Percentiles rank a stretch among this genome's conserved stretches.
phyloP scores from a whole-genome alignment of 2,797 vertebrate species.

The Pelodytes ibericus region DNA sequence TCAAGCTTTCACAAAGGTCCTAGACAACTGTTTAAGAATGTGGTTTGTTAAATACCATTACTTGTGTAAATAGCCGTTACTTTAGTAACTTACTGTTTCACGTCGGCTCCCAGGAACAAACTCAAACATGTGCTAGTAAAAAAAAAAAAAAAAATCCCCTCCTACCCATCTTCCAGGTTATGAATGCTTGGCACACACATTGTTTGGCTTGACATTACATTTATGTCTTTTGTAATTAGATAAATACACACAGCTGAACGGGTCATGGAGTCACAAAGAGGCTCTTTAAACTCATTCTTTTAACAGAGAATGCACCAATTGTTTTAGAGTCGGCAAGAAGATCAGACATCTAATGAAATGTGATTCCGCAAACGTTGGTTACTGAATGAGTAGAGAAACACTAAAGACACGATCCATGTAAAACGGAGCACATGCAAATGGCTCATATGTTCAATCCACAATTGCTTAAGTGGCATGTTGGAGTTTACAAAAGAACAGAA shows the following conservation, averaged over 20 bases:
- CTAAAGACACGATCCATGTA: slow-evolving; percentile 17
- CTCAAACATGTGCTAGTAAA: slow-evolving; percentile 6
- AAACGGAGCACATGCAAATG: slow-evolving; percentile 23
- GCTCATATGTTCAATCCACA: slow-evolving; percentile 19
- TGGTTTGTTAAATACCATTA: too few species aligned
- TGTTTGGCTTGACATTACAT: slow-evolving; percentile 52
- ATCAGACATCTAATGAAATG: slow-evolving; percentile 42
- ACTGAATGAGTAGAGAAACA: slow-evolving; percentile 4
- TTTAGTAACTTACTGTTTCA: too few species aligned
- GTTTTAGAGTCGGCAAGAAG: slow-evolving; percentile 33
- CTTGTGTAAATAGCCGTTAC: too few species aligned
- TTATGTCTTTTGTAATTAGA: slow-evolving; percentile 49
- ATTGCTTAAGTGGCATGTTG: slow-evolving; percentile 32
- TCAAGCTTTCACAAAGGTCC: too few species aligned
- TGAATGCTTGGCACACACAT: slow-evolving; percentile 52
- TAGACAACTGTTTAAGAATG: too few species aligned
- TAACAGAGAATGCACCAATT: slow-evolving; percentile 44
- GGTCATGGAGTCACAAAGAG: slow-evolving; percentile 46
- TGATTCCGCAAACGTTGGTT: slow-evolving; percentile 18
- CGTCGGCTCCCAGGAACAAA: too few species aligned
- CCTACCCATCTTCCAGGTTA: slow-evolving; percentile 19
- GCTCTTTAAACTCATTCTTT: slow-evolving; percentile 44
- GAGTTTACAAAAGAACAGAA: slow-evolving; percentile 23
- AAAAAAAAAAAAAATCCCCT: not conserved
- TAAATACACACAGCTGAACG: slow-evolving; percentile 55